A percentile compares a stretch with the other conserved stretches of the same genome.
Conservation (phyloP, 2,888 invertebrate species). For the Lissocephala sabroskyi region DNA sequence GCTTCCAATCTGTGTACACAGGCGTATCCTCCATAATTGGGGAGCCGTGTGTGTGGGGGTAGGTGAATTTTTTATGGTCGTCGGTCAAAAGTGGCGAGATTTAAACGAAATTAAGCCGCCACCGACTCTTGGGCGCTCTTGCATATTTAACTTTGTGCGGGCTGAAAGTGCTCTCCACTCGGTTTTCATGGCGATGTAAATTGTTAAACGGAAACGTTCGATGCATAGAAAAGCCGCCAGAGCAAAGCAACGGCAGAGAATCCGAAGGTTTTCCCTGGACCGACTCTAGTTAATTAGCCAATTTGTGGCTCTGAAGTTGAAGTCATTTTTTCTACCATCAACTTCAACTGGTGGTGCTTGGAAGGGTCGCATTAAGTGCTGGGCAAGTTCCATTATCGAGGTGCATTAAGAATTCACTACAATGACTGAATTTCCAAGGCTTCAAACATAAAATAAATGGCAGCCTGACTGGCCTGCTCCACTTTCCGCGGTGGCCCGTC, state of each 20-base stretch:
- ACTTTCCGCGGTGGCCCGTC: slow-evolving; percentile 24
- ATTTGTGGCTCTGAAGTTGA: too few relatives aligned
- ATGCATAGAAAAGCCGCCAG: slow-evolving; percentile 26
- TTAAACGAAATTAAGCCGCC: slow-evolving; percentile 50
- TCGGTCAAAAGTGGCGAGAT: slow-evolving; percentile 26
- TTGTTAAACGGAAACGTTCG: slow-evolving; percentile 29
- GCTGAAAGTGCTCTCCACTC: slow-evolving; percentile 26
- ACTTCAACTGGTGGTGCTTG: too few relatives aligned
- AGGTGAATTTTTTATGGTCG: slow-evolving; percentile 35
- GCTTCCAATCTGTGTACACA: slow-evolving; percentile 1
- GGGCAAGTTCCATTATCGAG: too few relatives aligned
- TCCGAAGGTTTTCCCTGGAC: too few relatives aligned
- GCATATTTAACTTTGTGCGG: slow-evolving; percentile 49
- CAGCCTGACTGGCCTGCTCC: slow-evolving; percentile 31
- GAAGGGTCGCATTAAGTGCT: too few relatives aligned
- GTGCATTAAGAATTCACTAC: slow-evolving; percentile 50
- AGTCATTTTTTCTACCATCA: too few relatives aligned
- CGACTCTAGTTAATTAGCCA: too few relatives aligned
- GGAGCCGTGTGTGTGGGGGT: too few relatives aligned
- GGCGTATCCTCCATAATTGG: slow-evolving; percentile 18
- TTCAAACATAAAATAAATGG: slow-evolving; percentile 52
- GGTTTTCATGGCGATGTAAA: slow-evolving; percentile 36
- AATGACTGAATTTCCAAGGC: slow-evolving; percentile 43
- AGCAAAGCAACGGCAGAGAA: neutral
- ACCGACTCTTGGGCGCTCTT: slow-evolving; percentile 37